Conservation (phyloP, 2,888 invertebrate genomes). For the Ceriagrion tenellum region DNA sequence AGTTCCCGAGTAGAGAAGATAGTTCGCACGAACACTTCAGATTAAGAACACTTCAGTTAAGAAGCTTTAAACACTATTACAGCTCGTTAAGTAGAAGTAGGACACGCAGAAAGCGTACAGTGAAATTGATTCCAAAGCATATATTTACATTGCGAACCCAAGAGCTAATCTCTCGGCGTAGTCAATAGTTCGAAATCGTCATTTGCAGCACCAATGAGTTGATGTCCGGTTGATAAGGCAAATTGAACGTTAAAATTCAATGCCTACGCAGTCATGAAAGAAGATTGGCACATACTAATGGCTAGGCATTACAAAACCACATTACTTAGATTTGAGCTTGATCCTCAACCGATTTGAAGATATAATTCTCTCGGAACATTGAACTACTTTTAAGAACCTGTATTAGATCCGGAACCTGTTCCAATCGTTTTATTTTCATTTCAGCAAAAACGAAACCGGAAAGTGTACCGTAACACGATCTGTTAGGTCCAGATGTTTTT, state of each 20-base stretch:
- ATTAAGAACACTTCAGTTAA: no score
- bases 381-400: conserved; percentile 14
- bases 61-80: no score
- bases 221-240: neutral
- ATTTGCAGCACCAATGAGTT: neutral
- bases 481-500: neutral
- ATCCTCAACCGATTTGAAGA: neutral
- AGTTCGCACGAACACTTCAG: no score
- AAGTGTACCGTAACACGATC: conserved; percentile 19
- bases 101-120: neutral
- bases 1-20: neutral
- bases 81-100: neutral
- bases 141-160: neutral
- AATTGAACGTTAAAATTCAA: neutral
- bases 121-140: neutral
- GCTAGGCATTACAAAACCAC: neutral
- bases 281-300: neutral
- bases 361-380: neutral
- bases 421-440: conserved; percentile 1
- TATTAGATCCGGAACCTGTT: neutral
- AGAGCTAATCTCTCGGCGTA: neutral
- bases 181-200: neutral
- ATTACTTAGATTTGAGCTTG: neutral
- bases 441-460: neutral
- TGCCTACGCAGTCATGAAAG: neutral